Percentiles rank a stretch among this genome's conserved stretches.
phyloP scores from a whole-genome alignment of 2,888 invertebrate genomes.

The Tethea ocularis region DNA sequence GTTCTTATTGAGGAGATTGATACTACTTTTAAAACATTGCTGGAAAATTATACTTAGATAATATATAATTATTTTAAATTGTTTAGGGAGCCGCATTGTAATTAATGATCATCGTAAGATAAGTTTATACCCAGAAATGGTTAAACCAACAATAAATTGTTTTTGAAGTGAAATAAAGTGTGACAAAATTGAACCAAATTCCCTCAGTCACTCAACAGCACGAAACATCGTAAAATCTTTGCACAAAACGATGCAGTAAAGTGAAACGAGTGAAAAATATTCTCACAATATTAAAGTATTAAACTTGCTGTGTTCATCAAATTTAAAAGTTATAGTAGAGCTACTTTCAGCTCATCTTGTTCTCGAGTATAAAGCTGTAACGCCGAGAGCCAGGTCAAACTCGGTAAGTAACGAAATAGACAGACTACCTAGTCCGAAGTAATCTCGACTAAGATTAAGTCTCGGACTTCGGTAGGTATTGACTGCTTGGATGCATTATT shows the following conservation, averaged over 20 bases:
- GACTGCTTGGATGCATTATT: constrained; percentile 67
- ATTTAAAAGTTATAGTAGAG: constrained; percentile 54
- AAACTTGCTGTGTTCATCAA: constrained; percentile 55
- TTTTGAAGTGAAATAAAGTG: not conserved
- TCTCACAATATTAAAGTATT: constrained; percentile 46
- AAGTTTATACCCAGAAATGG: too few relatives aligned
- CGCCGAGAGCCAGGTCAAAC: constrained; percentile 45
- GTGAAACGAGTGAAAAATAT: constrained; percentile 41
- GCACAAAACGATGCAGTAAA: constrained; percentile 24
- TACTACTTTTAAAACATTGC: too few relatives aligned
- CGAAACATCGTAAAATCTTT: constrained; percentile 18
- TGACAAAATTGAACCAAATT: constrained; percentile 6
- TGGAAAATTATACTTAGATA: too few relatives aligned
- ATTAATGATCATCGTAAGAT: too few relatives aligned
- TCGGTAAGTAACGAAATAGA: constrained; percentile 56
- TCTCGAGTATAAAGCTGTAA: constrained; percentile 48
- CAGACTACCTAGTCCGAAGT: constrained; percentile 45
- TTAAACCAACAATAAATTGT: too few relatives aligned
- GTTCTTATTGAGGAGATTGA: too few relatives aligned
- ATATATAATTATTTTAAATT: too few relatives aligned
- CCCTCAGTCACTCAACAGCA: constrained; percentile 14
- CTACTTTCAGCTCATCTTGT: constrained; percentile 36
- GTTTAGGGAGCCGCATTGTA: too few relatives aligned
- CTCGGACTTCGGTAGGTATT: constrained; percentile 66
- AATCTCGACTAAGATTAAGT: constrained; percentile 75